Evolutionary conservation across 2,888 invertebrate genomes (phyloP).

Genomic region (Drosophila setosimentum): DNA sequence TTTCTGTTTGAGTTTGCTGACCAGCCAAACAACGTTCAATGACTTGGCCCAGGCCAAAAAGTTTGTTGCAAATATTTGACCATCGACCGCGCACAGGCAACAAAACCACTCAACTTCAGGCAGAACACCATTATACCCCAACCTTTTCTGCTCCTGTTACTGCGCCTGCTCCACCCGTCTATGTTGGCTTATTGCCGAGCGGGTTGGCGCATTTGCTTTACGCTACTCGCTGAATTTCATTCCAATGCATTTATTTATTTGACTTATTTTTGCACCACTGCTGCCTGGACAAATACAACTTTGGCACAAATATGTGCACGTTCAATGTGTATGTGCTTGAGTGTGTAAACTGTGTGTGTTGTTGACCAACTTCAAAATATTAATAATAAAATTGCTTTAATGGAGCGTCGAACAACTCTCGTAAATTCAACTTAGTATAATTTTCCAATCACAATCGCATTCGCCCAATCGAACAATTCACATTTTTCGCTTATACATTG

Average conservation of each 20-base stretch:
- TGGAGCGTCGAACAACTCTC: conserved; percentile 53
- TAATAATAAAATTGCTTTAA: conserved; percentile 73
- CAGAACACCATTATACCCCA: not conserved
- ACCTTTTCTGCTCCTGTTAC: not conserved
- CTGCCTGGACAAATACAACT: conserved; percentile 51
- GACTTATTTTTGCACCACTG: conserved; percentile 55
- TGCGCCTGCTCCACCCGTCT: not conserved
- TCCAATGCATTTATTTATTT: conserved; percentile 79
- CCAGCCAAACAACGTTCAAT: conserved; percentile 64
- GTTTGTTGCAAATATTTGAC: conserved; percentile 80
- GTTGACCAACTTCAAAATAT: conserved; percentile 60
- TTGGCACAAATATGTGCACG: conserved; percentile 35
- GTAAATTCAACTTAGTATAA: conserved; percentile 71
- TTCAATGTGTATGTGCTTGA: conserved; percentile 11
- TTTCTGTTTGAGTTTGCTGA: conserved; percentile 68
- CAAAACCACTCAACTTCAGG: conserved; percentile 34
- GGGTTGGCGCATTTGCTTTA: conserved; percentile 57
- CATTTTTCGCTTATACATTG: not conserved
- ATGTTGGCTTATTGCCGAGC: conserved; percentile 53
- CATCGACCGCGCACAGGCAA: conserved; percentile 57
- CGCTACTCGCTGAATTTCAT: conserved; percentile 51
- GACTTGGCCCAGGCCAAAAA: conserved; percentile 73
- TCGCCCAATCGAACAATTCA: conserved; percentile 14
- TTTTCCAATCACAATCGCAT: conserved; percentile 47
- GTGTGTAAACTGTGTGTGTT: conserved; percentile 8